Evolutionary conservation across 2,797 vertebrate genomes (phyloP).

Genomic region (Sebastes taczanowskii): DNA sequence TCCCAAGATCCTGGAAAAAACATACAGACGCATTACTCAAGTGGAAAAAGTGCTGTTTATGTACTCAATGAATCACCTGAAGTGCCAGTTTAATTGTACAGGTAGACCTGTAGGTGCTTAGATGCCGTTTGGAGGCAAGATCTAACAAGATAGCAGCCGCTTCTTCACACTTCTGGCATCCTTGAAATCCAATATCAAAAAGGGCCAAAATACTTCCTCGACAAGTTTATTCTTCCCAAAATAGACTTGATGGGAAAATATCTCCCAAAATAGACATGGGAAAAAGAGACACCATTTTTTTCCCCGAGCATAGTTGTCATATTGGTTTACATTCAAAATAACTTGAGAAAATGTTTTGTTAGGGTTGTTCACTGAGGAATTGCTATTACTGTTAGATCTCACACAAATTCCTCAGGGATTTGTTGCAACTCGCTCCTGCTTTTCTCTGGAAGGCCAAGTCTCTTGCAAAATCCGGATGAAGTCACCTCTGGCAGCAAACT

Average conservation of each 20-base stretch:
- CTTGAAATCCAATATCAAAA: slow-evolving; percentile 38
- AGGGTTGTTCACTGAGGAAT: slow-evolving; percentile 34
- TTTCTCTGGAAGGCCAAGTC: slow-evolving; percentile 10
- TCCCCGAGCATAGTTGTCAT: slow-evolving; percentile 23
- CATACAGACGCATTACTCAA: slow-evolving; percentile 45
- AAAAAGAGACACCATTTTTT: slow-evolving; percentile 1
- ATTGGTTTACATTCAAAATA: slow-evolving; percentile 35
- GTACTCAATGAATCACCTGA: slow-evolving; percentile 57
- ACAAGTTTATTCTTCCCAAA: slow-evolving; percentile 47
- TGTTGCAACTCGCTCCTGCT: slow-evolving; percentile 67
- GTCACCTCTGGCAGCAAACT: slow-evolving; percentile 41
- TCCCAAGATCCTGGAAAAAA: slow-evolving; percentile 30
- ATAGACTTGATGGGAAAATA: slow-evolving; percentile 44
- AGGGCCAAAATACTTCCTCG: slow-evolving; percentile 47
- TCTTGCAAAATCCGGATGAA: slow-evolving; percentile 60
- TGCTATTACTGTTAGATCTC: slow-evolving; percentile 30
- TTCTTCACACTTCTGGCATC: slow-evolving; percentile 55
- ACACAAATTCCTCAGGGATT: slow-evolving; percentile 62
- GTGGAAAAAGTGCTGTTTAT: slow-evolving; percentile 69
- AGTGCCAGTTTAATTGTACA: slow-evolving; percentile 64
- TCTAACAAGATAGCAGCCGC: slow-evolving; percentile 62
- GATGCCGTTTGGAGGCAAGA: slow-evolving; percentile 65
- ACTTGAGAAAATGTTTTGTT: slow-evolving; percentile 24
- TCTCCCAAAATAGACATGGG: slow-evolving; percentile 53
- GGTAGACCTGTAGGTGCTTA: slow-evolving; percentile 53